A percentile compares a stretch with the other conserved stretches of the same genome.
phyloP scores from a whole-genome alignment of 2,888 invertebrate species.

The Trichogramma dendrolimi region DNA sequence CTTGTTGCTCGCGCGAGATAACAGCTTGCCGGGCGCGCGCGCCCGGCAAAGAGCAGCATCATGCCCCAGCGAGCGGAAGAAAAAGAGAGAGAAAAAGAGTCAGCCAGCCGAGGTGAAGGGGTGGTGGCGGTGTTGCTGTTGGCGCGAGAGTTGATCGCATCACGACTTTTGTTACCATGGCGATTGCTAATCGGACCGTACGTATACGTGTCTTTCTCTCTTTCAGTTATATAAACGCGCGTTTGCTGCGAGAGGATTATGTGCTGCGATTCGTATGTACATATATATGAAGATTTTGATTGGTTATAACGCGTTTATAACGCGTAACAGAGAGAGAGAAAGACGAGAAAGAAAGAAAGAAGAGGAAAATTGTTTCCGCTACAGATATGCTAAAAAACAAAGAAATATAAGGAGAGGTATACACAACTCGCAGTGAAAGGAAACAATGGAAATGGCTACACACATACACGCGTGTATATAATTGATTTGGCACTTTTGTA shows the following conservation, averaged over 20 bases:
- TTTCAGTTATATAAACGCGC: no score
- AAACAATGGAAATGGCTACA: not conserved
- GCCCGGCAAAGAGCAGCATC: no score
- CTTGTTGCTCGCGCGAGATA: conserved; percentile 53
- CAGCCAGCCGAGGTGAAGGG: not conserved
- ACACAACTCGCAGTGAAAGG: no score
- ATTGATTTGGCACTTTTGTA: not conserved
- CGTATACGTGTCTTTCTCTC: conserved; percentile 49
- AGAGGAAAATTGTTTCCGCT: no score
- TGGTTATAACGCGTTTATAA: not conserved
- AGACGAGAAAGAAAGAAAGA: no score
- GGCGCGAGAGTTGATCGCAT: conserved; percentile 53
- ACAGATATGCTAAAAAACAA: no score
- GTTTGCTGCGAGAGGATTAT: no score
- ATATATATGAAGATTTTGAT: not conserved
- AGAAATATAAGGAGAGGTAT: no score
- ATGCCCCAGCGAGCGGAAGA: conserved; percentile 1
- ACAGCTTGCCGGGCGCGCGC: conserved; percentile 32
- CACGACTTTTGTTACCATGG: conserved; percentile 57
- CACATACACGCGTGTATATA: not conserved
- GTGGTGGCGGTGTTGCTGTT: conserved; percentile 39
- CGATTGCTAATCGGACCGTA: conserved; percentile 59
- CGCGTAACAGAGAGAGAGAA: not conserved
- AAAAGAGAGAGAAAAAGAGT: conserved; percentile 13
- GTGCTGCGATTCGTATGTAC: not conserved